Evolutionary conservation across 2,888 invertebrate species (phyloP), one percentile per base, ranked within the genome.

Genomic region (Diplolepis rosae): DNA sequence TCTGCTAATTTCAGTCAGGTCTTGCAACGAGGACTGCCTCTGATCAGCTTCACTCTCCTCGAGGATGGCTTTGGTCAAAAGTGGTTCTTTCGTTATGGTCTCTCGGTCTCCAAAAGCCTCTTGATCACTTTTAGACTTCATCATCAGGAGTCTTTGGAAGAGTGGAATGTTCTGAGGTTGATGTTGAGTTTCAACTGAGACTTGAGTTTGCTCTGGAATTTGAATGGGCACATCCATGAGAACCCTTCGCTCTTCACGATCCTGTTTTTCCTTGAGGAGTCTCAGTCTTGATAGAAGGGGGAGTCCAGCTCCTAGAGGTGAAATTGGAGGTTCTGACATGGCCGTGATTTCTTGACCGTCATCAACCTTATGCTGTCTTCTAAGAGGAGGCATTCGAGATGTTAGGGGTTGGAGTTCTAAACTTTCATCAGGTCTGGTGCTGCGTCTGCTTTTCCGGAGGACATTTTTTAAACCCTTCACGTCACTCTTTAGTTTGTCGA

Each of bases 261-360:
- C 94, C 89, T 96, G 95, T 88, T 95, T 96, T 87, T 96, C 96
- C 88, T 95, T 96, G 0, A 96, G 91, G 51, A 96, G 89, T 82
- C 95, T 93, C 66, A 96, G 89, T 70, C 96, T 90, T 50, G 95
- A 93, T 7, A 96, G 89, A 28, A 96, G 89, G 0, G 96, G 96
- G 68, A 96, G 89, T 0, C 96, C 96, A 4, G 96, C 96, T 48
- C 96, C 96, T 73, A 96, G 92, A 0, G 95, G 95, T 66, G 95
- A 95, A 69, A 92, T 90, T 81, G 93, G 93, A 69, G 91, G 92
- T 77, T 93, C 93, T 18, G 89, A 90, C 1, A 89, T 88, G 45
- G 89, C 89, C 75, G 86, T 80, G 0, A 80, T 76, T 86, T 81
- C 84, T 28, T 84, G 84, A 42, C 82, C 84, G 73, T 82, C 88